Evolutionary conservation across 2,113 vertebrate species (phyloP), one percentile per base, ranked within the genome.

Genomic region (Barbus barbus): DNA sequence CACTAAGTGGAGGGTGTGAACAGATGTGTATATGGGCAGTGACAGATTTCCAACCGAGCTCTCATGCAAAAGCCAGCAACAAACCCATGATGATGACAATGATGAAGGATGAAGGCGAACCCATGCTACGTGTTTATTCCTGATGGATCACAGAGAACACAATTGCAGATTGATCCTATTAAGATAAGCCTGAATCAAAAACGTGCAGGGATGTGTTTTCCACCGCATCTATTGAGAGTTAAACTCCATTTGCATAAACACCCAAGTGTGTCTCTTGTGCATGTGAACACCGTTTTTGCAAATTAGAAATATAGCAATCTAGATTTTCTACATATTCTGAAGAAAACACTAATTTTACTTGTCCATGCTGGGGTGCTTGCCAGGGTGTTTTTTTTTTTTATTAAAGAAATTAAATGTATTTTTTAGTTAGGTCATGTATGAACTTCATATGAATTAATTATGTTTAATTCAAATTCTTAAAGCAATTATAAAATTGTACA

Each of bases 1-100:
- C 63, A 78, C 63, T 95, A 95, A 97, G 93, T 95, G 94, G 92
- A 96, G 94, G 94, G 95, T 95, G 95, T 95, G 93, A 95, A 95
- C 95, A 95, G 95, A 96, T 93, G 92, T 92, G 95, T 92, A 94
- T 93, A 93, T 92, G 95, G 94, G 93, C 93, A 93, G 92, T 93
- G 94, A 96, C 94, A 94, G 93, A 95, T 93, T 92, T 3, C 91
- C 92, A 93, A 94, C 91, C 93, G 92, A 95, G 94, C 93, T 61
- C 86, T 84, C 83, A 83, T 80, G 83, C 75, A 84, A 80, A 79
- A 78, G 74, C 79, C 51, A 86, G 72, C 87, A 91, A 91, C 90
- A 92, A 93, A 92, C 89, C 90, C 89, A 93, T 90, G 89, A 91
- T 91, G 92, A 93, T 86, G 90, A 89, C 74, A 86, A 92, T 87